These are phyloP conservation scores for Aldabrachelys gigantea DNA, from an alignment of 2,113 vertebrate genomes.

Conservation along the genomic window DNA sequence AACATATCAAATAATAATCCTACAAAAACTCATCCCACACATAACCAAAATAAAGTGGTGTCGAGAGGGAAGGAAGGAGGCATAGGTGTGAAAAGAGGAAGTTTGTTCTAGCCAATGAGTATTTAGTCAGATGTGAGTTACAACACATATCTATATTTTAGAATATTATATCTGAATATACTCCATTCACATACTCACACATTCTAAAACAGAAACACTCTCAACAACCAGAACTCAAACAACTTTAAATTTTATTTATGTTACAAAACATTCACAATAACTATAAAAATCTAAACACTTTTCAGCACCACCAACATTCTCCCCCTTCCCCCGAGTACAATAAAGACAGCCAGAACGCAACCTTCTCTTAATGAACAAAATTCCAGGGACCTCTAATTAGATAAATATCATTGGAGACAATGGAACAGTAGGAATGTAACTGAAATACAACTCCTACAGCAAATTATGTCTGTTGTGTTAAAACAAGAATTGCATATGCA, in stretches of 20 bases:
- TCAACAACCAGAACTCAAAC: accelerated
- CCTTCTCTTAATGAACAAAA: accelerated
- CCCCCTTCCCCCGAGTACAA: accelerated
- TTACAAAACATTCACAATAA: accelerated
- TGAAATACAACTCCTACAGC: neutral
- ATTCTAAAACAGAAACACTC: neutral
- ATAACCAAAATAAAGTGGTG: neutral
- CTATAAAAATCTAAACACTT: neutral
- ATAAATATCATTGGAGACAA: neutral
- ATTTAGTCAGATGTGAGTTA: neutral
- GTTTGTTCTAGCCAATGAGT: neutral
- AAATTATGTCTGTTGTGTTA: neutral
- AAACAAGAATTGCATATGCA: neutral
- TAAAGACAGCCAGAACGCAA: accelerated
- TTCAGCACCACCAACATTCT: neutral
- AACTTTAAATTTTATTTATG: neutral
- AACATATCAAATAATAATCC: neutral
- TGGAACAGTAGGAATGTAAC: neutral
- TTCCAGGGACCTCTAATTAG: neutral
- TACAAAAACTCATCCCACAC: neutral
- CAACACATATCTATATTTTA: neutral
- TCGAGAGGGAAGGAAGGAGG: neutral
- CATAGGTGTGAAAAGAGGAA: neutral
- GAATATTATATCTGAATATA: neutral
- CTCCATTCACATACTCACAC: neutral